Conservation (phyloP, 2,797 vertebrate genomes). For the Poecilia picta region DNA sequence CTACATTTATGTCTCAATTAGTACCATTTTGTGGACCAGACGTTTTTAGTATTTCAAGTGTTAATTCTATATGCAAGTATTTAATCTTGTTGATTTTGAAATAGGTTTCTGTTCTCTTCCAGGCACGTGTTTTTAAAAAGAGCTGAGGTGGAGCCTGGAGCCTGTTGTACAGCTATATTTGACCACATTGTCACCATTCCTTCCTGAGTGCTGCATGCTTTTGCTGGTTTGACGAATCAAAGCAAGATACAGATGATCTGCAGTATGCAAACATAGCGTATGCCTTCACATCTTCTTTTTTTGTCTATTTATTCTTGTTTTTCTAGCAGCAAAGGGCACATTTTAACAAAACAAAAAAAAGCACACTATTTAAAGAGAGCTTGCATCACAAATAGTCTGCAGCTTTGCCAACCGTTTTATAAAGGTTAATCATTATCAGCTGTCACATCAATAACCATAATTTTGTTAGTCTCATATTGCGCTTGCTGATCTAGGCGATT, state of each 20-base stretch:
- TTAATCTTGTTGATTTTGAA: constrained; percentile 5
- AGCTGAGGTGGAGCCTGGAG: constrained; percentile 26
- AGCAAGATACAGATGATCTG: constrained; percentile 37
- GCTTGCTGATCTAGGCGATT: constrained; percentile 41
- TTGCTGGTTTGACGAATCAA: constrained; percentile 45
- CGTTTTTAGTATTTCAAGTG: not conserved
- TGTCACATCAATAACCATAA: constrained; percentile 33
- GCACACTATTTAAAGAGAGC: constrained; percentile 12
- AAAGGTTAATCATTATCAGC: constrained; percentile 35
- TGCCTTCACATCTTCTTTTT: not conserved
- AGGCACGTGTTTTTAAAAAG: constrained; percentile 48
- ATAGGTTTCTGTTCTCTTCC: constrained; percentile 15
- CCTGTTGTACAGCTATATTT: constrained; percentile 67
- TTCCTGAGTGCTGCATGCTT: constrained; percentile 57
- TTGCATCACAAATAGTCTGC: not conserved
- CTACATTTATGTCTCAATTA: not conserved
- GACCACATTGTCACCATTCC: constrained; percentile 58
- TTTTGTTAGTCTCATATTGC: constrained; percentile 39
- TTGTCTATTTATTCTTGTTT: not conserved
- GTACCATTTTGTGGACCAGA: not conserved
- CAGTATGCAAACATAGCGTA: constrained; percentile 1
- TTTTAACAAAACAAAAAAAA: constrained; percentile 32
- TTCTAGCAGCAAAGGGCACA: constrained; percentile 20
- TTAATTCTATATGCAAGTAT: not conserved
- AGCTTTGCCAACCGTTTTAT: constrained; percentile 16